These are phyloP conservation scores for Corythaeola cristata DNA, from an alignment of 2,113 vertebrate genomes.

Conservation along the genomic window DNA sequence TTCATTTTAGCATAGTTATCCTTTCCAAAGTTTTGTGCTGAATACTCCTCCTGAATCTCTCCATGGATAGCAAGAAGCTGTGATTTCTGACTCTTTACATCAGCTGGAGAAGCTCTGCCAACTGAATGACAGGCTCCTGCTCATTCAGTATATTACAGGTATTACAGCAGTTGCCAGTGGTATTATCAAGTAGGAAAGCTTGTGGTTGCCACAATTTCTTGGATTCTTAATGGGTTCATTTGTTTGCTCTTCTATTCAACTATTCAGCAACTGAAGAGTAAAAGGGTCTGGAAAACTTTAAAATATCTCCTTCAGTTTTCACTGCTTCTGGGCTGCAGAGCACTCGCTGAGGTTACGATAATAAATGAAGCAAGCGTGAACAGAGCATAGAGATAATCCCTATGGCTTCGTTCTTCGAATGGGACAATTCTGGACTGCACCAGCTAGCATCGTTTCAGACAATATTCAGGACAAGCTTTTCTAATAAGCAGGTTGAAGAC, in stretches of 20 bases:
- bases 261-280: not conserved
- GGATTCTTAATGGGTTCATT: not conserved
- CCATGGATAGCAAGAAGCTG: not conserved
- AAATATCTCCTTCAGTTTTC: not conserved
- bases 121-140: not conserved
- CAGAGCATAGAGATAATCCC: not conserved
- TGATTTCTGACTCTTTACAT: not conserved
- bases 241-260: not conserved
- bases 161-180: not conserved
- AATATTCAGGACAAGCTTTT: not conserved
- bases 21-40: not conserved
- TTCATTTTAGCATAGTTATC: not conserved
- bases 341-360: rapidly evolving
- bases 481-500: not conserved
- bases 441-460: not conserved
- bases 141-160: not conserved
- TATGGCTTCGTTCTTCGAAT: not conserved
- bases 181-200: not conserved
- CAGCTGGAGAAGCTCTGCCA: not conserved
- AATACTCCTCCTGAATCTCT: not conserved
- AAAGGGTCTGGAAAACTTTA: not conserved
- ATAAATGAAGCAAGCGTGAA: not conserved
- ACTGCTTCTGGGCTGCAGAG: not conserved
- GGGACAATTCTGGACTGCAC: not conserved
- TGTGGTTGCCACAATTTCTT: not conserved